phyloP scores from a whole-genome alignment of 2,113 vertebrate genomes.

The Myrmophylax atrothorax region DNA sequence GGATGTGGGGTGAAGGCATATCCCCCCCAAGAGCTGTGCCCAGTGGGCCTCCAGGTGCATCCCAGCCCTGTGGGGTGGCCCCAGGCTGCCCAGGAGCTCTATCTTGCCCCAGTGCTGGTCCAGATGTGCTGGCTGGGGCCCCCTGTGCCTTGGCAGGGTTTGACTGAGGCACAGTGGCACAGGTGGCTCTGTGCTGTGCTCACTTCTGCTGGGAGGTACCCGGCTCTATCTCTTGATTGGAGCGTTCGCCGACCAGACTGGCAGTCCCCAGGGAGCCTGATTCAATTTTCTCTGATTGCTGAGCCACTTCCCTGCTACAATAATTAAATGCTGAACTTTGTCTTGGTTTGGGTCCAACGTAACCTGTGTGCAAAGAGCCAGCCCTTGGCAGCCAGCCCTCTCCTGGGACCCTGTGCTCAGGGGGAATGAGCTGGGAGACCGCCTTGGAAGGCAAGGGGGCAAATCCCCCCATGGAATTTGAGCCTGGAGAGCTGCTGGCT shows the following conservation, averaged over 20 bases:
- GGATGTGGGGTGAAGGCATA: not conserved
- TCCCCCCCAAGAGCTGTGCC: fast-evolving
- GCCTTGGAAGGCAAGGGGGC: not conserved
- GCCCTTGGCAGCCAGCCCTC: not conserved
- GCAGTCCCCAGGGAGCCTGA: constrained; percentile 58
- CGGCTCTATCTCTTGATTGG: not conserved
- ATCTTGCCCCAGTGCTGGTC: not conserved
- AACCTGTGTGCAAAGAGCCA: not conserved
- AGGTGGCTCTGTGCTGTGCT: not conserved
- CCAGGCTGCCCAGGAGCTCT: not conserved
- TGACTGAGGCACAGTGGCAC: fast-evolving
- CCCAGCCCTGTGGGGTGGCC: not conserved
- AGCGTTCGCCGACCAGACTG: not conserved
- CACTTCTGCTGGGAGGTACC: not conserved
- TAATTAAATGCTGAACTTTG: constrained; percentile 76
- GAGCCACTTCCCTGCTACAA: constrained; percentile 36
- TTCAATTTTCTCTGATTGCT: constrained; percentile 72
- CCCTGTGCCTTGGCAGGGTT: not conserved
- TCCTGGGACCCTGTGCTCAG: not conserved
- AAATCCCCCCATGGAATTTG: not conserved
- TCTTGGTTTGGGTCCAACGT: constrained; percentile 62
- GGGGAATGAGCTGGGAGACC: not conserved
- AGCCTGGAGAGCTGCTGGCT: not conserved
- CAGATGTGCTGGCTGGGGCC: not conserved
- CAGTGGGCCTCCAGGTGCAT: not conserved